phyloP scores from a whole-genome alignment of 2,113 vertebrate genomes.

The Seriola dumerili region DNA sequence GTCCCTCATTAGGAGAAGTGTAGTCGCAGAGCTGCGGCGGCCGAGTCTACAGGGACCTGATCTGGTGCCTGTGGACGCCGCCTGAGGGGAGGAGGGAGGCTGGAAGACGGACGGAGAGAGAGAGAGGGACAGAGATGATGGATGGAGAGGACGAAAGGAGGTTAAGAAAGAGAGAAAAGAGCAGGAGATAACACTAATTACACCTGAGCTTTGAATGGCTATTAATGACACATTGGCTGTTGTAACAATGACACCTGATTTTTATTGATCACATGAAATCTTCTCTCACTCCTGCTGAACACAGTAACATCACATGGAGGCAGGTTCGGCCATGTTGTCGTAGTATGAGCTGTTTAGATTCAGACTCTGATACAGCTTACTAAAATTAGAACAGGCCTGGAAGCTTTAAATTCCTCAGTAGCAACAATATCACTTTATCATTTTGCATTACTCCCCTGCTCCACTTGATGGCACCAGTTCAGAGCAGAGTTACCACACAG shows the following conservation, averaged over 20 bases:
- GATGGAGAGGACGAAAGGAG: constrained; percentile 7
- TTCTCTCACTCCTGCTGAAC: background rate
- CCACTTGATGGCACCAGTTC: constrained; percentile 68
- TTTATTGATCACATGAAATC: background rate
- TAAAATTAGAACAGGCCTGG: constrained; percentile 49
- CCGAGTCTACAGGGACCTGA: constrained; percentile 35
- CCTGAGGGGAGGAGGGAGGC: background rate
- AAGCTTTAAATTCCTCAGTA: constrained; percentile 37
- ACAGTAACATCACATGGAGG: background rate
- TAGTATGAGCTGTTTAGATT: constrained; percentile 23
- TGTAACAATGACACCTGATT: background rate
- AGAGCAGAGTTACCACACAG: constrained; percentile 14
- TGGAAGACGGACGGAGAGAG: background rate
- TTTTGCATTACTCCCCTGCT: constrained; percentile 41
- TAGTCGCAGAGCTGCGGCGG: constrained; percentile 12
- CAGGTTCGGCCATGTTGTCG: background rate
- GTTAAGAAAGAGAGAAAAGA: constrained; percentile 9
- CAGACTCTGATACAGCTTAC: background rate
- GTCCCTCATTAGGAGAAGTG: constrained; percentile 46
- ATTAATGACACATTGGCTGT: constrained; percentile 6
- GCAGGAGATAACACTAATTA: constrained; percentile 21
- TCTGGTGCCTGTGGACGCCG: constrained; percentile 4
- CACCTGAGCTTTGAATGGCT: constrained; percentile 6
- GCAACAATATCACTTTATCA: constrained; percentile 6
- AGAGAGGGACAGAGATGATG: constrained; percentile 3